Conservation (phyloP, 2,797 vertebrate genomes). For the Myotis myotis region DNA sequence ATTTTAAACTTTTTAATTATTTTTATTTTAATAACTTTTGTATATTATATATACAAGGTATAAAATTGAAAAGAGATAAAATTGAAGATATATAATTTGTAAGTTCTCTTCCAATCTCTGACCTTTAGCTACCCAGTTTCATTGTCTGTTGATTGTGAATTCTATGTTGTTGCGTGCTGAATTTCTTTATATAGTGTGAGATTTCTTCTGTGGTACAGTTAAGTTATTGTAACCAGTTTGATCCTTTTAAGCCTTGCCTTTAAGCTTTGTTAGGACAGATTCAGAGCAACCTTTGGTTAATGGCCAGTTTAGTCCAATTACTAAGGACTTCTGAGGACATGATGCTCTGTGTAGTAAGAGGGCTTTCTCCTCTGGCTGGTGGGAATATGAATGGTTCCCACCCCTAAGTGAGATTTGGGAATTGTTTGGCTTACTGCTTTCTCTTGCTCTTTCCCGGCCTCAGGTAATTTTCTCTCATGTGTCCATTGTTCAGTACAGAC, state of each 20-base stretch:
- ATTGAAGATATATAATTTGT: background rate
- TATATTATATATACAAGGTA: background rate
- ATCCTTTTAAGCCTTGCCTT: background rate
- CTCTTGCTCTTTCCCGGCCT: background rate
- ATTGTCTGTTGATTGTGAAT: background rate
- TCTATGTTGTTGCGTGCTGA: background rate
- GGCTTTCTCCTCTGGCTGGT: background rate
- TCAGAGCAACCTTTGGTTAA: background rate
- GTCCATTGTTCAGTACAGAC: background rate
- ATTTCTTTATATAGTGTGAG: background rate
- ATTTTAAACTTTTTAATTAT: background rate
- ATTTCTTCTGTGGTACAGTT: background rate
- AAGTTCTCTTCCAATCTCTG: background rate
- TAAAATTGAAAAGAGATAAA: background rate
- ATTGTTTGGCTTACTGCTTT: background rate
- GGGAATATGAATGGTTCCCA: background rate
- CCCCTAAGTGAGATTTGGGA: background rate
- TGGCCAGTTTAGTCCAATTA: background rate
- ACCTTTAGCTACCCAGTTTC: background rate
- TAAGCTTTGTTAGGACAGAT: background rate
- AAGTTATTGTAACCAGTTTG: background rate
- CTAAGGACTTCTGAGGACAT: background rate
- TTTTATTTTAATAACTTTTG: slow-evolving; percentile 22
- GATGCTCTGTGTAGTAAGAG: background rate
- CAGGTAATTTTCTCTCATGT: background rate